A percentile compares a stretch with the other conserved stretches of the same genome.
These are phyloP conservation scores for Zaprionus africanus DNA, from an alignment of 1,140 invertebrate genomes.

Conservation along the genomic window DNA sequence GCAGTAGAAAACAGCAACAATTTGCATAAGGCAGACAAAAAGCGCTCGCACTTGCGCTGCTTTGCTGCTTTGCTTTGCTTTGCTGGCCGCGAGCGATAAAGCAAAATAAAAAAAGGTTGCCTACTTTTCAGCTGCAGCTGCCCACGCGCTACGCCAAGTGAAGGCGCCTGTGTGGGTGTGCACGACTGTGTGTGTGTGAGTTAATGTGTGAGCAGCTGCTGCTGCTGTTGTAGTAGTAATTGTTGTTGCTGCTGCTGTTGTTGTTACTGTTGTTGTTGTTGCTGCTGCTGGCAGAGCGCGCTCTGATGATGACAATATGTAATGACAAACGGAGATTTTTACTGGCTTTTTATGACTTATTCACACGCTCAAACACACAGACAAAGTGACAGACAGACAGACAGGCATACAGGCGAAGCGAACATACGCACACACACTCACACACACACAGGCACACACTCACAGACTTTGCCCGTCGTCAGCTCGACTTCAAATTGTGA, in stretches of 20 bases:
- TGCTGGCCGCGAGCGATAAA: slow-evolving; percentile 10
- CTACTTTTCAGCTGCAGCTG: slow-evolving; percentile 52
- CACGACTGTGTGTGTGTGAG: not conserved
- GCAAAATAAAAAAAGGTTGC: slow-evolving; percentile 54
- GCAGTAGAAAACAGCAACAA: slow-evolving; percentile 4
- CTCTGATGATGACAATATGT: slow-evolving; percentile 53
- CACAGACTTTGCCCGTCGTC: slow-evolving; percentile 25
- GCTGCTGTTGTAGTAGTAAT: slow-evolving; percentile 9
- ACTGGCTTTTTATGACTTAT: slow-evolving; percentile 63
- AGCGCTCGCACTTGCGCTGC: not conserved
- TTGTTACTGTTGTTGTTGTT: not conserved
- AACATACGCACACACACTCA: slow-evolving; percentile 17
- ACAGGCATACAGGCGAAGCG: slow-evolving; percentile 17
- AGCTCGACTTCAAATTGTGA: slow-evolving; percentile 65
- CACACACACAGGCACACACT: slow-evolving; percentile 24
- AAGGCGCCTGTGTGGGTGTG: slow-evolving; percentile 8
- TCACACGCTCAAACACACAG: slow-evolving; percentile 40
- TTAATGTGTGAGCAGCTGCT: slow-evolving; percentile 17
- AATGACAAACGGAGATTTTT: slow-evolving; percentile 71
- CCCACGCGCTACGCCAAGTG: not conserved
- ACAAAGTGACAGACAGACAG: slow-evolving; percentile 17
- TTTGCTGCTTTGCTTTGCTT: too few relatives aligned
- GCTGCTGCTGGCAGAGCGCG: not conserved
- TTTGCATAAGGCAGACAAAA: slow-evolving; percentile 33
- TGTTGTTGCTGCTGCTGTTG: slow-evolving; percentile 19